Base-by-base conservation (phyloP, 1,140 invertebrate species). In the Phocides pigmalion region DNA sequence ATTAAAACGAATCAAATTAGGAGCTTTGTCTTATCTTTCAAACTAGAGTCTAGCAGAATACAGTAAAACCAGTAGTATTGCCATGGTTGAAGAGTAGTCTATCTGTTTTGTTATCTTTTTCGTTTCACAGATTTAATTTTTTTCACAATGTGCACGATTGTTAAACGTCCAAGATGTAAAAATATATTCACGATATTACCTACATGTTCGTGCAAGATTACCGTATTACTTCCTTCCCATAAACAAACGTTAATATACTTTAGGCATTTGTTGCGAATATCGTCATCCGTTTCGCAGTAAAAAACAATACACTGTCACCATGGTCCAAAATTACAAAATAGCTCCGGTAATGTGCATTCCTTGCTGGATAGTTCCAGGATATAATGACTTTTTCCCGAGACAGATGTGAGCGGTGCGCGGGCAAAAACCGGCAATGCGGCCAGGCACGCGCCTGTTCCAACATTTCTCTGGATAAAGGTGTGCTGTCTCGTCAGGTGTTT, bases 381-480 rank as follows among this genome's bases (percentile, higher is more conserved):
- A 44, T 46, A 46, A 41, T 11, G 11, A 58, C 41, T 58, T 58
- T 58, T 58, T 46, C 41, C 19, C 20, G 54, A 15, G 42, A 28
- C 54, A 58, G 54, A 22, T 58, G 54, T 12, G 54, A 32, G 9
- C 22, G 22, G 22, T 1, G 25, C 53, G 53, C 39, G 22, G 12
- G 16, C 19, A 44, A 28, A 28, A 44, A 44, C 6, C 4, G 9
- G 39, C 20, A 28, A 22, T 58, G 39, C n/a, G 22, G n/a, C n/a
- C n/a, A 14, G 22, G 41, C 20, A 58, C 53, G 39, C 41, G 53
- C 20, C 53, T 32, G 14, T 3, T 14, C 14, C 20, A 6, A 19
- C 39, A 58, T 58, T 17, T 15, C 53, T 22, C 37, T 44, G 22
- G 53, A 44, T 32, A 58, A n/a, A 58, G 53, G 39, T 56, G 53